Evolutionary conservation across 1,140 invertebrate genomes (phyloP).

Genomic region (Stegodyphus dumicola): DNA sequence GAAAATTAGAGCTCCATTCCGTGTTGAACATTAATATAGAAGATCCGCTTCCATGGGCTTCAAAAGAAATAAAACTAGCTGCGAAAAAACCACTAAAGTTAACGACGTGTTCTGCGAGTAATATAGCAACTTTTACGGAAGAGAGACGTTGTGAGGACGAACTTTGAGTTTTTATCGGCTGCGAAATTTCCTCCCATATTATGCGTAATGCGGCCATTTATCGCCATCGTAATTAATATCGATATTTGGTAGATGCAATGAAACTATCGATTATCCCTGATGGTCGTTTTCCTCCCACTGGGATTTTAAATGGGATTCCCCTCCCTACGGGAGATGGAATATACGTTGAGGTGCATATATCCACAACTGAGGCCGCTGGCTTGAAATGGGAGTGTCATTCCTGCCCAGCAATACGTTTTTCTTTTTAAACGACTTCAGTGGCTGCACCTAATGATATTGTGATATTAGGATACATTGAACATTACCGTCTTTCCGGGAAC

Average conservation of each 20-base stretch:
- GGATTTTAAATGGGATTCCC: slow-evolving; percentile 2
- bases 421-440: neutral
- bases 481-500: too few relatives aligned
- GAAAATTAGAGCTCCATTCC: too few relatives aligned
- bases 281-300: slow-evolving; percentile 9
- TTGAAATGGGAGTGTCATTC: slow-evolving; percentile 21
- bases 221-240: slow-evolving; percentile 40
- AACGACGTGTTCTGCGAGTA: slow-evolving; percentile 3
- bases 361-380: neutral
- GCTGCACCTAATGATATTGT: slow-evolving; percentile 11
- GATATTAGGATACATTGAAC: neutral
- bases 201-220: slow-evolving; percentile 36
- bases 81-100: slow-evolving; percentile 17
- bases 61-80: neutral
- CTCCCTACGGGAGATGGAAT: neutral
- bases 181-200: slow-evolving; percentile 3
- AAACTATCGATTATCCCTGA: slow-evolving; percentile 20
- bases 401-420: neutral
- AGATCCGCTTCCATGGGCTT: neutral
- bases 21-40: neutral
- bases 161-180: slow-evolving; percentile 11
- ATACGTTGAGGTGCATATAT: neutral
- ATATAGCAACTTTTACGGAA: neutral
- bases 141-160: neutral
- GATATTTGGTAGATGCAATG: slow-evolving; percentile 42